Percentiles rank a stretch among this genome's conserved stretches.
These are phyloP conservation scores for Caenorhabditis uteleia DNA, from an alignment of 2,888 invertebrate species.

Conservation along the genomic window DNA sequence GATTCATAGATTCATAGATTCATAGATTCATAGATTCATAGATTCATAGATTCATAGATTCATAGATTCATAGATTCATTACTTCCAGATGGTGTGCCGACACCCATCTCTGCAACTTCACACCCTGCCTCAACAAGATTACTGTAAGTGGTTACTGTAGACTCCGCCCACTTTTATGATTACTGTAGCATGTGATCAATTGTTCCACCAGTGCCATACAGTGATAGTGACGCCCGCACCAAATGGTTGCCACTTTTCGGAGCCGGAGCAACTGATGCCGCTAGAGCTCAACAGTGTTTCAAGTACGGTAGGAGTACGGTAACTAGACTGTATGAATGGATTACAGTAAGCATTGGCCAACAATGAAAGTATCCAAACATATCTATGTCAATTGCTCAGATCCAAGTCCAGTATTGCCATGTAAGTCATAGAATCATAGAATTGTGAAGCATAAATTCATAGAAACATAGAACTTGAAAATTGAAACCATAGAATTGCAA, in stretches of 20 bases:
- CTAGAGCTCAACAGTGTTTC: slow-evolving; percentile 30
- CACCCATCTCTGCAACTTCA: slow-evolving; percentile 14
- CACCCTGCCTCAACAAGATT: slow-evolving; percentile 22
- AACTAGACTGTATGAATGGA: neutral
- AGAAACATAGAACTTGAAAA: no score
- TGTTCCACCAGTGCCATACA: slow-evolving; percentile 13
- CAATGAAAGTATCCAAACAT: slow-evolving; percentile 22
- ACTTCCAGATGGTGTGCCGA: no score
- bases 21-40: no score
- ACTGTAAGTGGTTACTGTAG: slow-evolving; percentile 8
- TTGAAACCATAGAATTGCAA: no score
- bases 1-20: no score
- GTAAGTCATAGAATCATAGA: no score
- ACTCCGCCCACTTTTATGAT: neutral
- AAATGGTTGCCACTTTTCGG: slow-evolving; percentile 34
- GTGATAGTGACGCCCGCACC: slow-evolving; percentile 25
- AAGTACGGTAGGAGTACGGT: slow-evolving; percentile 8
- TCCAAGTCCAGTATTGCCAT: slow-evolving; percentile 19
- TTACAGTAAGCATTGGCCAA: slow-evolving; percentile 39
- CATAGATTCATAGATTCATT: no score
- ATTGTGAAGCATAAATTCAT: no score
- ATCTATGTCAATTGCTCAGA: slow-evolving; percentile 32
- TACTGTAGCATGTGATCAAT: neutral
- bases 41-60: no score
- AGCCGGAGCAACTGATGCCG: slow-evolving; percentile 25